phyloP scores from a whole-genome alignment of 2,113 vertebrate genomes.

The Phalacrocorax carbo region DNA sequence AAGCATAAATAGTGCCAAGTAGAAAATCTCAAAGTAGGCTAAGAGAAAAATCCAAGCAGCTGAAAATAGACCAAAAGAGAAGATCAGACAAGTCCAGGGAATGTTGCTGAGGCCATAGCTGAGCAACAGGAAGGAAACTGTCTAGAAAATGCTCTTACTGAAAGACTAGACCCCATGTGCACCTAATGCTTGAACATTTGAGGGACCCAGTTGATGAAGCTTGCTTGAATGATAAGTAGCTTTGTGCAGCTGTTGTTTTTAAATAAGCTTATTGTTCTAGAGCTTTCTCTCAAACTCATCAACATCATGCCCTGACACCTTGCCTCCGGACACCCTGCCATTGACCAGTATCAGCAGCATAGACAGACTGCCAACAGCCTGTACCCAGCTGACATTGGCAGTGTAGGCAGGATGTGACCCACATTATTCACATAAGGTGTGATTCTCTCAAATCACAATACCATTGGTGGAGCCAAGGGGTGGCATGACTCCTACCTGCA shows the following conservation, averaged over 20 bases:
- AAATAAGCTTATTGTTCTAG: neutral
- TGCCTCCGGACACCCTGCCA: neutral
- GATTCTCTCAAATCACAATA: neutral
- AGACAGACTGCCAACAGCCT: neutral
- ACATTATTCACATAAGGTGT: neutral
- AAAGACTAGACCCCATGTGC: neutral
- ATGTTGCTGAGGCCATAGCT: neutral
- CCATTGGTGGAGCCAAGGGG: neutral
- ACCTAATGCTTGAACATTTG: neutral
- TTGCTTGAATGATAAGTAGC: neutral
- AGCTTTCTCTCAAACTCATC: neutral
- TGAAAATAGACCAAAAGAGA: neutral
- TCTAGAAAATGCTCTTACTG: neutral
- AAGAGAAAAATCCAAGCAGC: neutral
- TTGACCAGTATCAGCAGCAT: rapidly evolving
- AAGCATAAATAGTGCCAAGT: neutral
- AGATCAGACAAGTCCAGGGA: neutral
- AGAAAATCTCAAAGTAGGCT: neutral
- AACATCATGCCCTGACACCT: neutral
- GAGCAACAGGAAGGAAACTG: neutral
- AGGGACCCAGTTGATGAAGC: neutral
- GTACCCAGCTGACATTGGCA: rapidly evolving
- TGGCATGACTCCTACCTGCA: neutral
- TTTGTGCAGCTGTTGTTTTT: neutral
- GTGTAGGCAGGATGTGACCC: neutral